Evolutionary conservation across 2,888 invertebrate species (phyloP), one percentile per base, ranked within the genome.

Genomic region (Neelides folsomi): DNA sequence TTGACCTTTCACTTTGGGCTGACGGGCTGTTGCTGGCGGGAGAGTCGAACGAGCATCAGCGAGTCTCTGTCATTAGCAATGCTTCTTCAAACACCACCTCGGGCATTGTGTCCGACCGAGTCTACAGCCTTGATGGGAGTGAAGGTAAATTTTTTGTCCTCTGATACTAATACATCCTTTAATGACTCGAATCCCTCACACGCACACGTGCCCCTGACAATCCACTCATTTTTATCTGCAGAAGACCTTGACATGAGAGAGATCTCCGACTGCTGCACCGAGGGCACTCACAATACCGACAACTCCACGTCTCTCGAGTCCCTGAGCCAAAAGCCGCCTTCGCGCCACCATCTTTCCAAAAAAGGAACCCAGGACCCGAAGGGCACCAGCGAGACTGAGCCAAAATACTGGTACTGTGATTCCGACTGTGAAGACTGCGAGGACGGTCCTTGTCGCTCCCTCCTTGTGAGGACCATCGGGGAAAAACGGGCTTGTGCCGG

Each of bases 1-100:
- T 64, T 42, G 64, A 64, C 52, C 56, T 64, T 53, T 62, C 62
- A 47, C 52, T 64, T 51, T 62, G 62, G 64, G 64, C 60, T 54
- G 62, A 62, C 57, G 64, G 64, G 41, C 58, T 62, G 49, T 52
- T 61, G 18, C 54, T 62, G 49, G 53, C 55, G 46, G 55, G 57
- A 46, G 54, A 46, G 40, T 49, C 49, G n/a, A 51, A 38, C 43
- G 62, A 64, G 47, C 64, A 86, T 70, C 86, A 87, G 71, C 78
- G 88, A 65, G 84, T 86, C 68, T 89, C 88, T 51, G 83, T 93
- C 34, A 89, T 93, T 68, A 89, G 89, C 54, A 86, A 85, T 66
- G 87, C 90, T 40, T 92, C 92, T 66, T 93, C 92, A n/a, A 93
- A 92, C 68, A 94, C 93, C 39, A 94, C 94, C 19, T 93, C 92